A percentile compares a stretch with the other conserved stretches of the same genome.
Conservation (phyloP, 2,888 invertebrate species). For the Carpatolechia fugitivella region DNA sequence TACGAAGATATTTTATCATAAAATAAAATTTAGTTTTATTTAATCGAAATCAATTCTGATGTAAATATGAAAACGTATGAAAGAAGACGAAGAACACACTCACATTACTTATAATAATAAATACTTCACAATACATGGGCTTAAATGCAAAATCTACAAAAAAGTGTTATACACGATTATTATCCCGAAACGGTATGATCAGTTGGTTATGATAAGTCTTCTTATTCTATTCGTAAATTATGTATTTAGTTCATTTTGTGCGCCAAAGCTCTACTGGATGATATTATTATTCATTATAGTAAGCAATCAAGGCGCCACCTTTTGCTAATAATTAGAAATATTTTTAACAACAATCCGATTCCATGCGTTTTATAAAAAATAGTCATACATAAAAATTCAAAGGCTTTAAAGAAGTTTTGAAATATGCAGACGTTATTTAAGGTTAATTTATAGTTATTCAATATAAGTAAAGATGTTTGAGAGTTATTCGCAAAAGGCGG, state of each 20-base stretch:
- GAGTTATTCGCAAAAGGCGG: conserved; percentile 41
- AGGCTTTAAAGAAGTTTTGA: no score
- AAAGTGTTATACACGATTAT: conserved; percentile 72
- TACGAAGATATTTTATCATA: neutral
- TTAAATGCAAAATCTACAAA: conserved; percentile 76
- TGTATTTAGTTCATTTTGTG: conserved; percentile 49
- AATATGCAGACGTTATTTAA: no score
- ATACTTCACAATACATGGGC: conserved; percentile 72
- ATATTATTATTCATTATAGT: conserved; percentile 34
- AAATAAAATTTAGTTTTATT: conserved; percentile 2
- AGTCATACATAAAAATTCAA: no score
- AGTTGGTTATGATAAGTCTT: conserved; percentile 64
- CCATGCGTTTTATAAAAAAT: no score
- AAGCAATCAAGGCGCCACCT: conserved; percentile 44
- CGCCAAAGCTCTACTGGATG: conserved; percentile 73
- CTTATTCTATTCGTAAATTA: conserved; percentile 56
- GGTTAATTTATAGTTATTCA: no score
- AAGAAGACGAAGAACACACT: conserved; percentile 63
- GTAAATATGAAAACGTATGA: conserved; percentile 29
- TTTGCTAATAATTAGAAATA: conserved; percentile 28
- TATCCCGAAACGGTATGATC: conserved; percentile 66
- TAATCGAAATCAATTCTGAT: neutral
- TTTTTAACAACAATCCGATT: no score
- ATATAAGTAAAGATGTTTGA: no score
- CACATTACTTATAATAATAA: conserved; percentile 52